phyloP scores from a whole-genome alignment of 2,888 invertebrate species.

The Leptinotarsa juncta region DNA sequence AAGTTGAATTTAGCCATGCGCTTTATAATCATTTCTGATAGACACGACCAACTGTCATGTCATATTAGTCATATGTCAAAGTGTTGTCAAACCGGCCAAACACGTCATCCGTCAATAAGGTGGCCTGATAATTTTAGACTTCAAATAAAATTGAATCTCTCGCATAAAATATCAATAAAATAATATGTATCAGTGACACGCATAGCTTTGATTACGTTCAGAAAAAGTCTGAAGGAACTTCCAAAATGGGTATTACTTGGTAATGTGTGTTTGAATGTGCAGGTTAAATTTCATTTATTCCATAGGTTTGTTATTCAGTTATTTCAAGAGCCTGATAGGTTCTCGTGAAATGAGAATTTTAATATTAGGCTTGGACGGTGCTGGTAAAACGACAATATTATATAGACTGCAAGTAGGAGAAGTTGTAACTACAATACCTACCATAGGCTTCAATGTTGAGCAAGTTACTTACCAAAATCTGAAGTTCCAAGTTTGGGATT shows the following conservation, averaged over 20 bases:
- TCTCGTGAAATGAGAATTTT: slow-evolving; percentile 98
- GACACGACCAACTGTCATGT: not conserved
- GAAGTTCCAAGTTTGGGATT: slow-evolving; percentile 99
- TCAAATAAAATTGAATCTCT: not conserved
- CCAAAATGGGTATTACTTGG: not conserved
- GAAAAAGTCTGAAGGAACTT: slow-evolving; percentile 9
- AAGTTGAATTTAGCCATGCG: too few relatives aligned
- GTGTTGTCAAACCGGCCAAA: slow-evolving; percentile 10
- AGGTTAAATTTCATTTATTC: slow-evolving; percentile 55
- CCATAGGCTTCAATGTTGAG: slow-evolving; percentile 99
- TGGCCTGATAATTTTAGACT: slow-evolving; percentile 1
- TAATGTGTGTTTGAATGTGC: not conserved
- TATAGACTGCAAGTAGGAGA: slow-evolving; percentile 98
- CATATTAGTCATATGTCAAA: not conserved
- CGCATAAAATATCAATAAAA: slow-evolving; percentile 5
- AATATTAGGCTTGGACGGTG: slow-evolving; percentile 97
- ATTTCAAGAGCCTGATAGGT: slow-evolving; percentile 95
- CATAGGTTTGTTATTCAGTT: slow-evolving; percentile 93
- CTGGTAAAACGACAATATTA: slow-evolving; percentile 98
- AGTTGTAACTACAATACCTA: slow-evolving; percentile 98
- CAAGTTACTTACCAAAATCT: slow-evolving; percentile 99
- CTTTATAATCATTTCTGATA: too few relatives aligned
- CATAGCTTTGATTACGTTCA: not conserved
- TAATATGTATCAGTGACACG: slow-evolving; percentile 24
- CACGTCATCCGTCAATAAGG: slow-evolving; percentile 16